Evolutionary conservation across 1,140 invertebrate species (phyloP), one percentile per base, ranked within the genome.

Genomic region (Nebria ingens): DNA sequence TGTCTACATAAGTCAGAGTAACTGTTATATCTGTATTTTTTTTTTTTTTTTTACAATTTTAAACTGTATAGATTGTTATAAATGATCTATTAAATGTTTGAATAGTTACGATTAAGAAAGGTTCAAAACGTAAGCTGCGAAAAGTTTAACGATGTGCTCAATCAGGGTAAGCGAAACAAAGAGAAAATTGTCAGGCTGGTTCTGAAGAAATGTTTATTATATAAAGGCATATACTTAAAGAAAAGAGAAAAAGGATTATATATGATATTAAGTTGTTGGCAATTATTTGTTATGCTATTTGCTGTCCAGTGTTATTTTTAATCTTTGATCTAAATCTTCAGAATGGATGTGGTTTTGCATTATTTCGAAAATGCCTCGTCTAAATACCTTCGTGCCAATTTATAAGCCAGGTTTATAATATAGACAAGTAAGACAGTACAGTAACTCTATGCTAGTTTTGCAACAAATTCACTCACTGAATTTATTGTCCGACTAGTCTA

Each of bases 1-100:
- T 45, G 40, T 45, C 6, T 9, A 45, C 17, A 17, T 45, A 12
- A 45, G 9, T 45, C 40, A 9, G 17, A 45, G 40, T 45, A 45
- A 45, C 40, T 45, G 40, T 45, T 12, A 45, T 45, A 45, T 4
- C 25, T 29, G 25, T 29, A 29, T 6, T 29, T 29, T n/a, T n/a
- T n/a, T n/a, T n/a, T 34, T 34, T 34, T 45, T 45, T 45, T 45
- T 45, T 45, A 45, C 40, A 45, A 45, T 45, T 45, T 45, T 45
- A 45, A 45, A 45, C 40, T 45, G 40, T 45, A 17, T 45, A 45
- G 40, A 45, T 45, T 45, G 17, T 45, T 45, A 17, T 45, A 45
- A 12, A 45, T 45, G 40, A 17, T 45, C 40, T 17, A 17, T 45
- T 9, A 34, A 34, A 34, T 34, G n/a, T 34, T 9, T 34, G n/a